Evolutionary conservation across 2,797 vertebrate species (phyloP).

Genomic region (Falco novaeseelandiae): DNA sequence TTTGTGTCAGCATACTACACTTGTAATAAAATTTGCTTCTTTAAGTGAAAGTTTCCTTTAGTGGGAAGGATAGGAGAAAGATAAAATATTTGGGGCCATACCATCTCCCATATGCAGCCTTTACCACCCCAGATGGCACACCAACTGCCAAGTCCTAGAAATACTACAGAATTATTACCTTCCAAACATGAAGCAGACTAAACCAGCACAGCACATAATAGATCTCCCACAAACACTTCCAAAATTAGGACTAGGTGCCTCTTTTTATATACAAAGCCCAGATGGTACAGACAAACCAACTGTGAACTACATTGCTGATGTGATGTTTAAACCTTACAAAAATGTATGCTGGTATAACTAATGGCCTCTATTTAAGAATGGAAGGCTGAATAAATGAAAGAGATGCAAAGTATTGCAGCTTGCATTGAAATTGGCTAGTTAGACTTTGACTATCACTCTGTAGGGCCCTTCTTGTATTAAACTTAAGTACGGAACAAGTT

Average conservation of each 20-base stretch:
- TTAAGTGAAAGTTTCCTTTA: neutral
- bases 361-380: constrained; percentile 15
- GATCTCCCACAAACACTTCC: constrained; percentile 29
- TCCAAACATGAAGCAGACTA: constrained; percentile 45
- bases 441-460: neutral
- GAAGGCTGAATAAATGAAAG: neutral
- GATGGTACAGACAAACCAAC: constrained; percentile 38
- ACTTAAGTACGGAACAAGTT: neutral
- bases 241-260: constrained; percentile 61
- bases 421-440: neutral
- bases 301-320: constrained; percentile 14
- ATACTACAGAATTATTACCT: constrained; percentile 54
- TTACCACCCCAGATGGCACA: constrained; percentile 55
- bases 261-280: constrained; percentile 35
- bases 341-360: constrained; percentile 13
- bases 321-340: constrained; percentile 6
- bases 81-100: constrained; percentile 46
- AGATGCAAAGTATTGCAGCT: neutral
- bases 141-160: constrained; percentile 57
- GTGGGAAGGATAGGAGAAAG: neutral
- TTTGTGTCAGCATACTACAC: neutral
- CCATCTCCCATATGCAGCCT: constrained; percentile 41
- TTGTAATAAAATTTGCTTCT: neutral
- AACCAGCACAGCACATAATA: constrained; percentile 40
- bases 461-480: neutral